Evolutionary conservation across 2,113 vertebrate genomes (phyloP), one percentile per base, ranked within the genome.

Genomic region (Phrynosoma platyrhinos): DNA sequence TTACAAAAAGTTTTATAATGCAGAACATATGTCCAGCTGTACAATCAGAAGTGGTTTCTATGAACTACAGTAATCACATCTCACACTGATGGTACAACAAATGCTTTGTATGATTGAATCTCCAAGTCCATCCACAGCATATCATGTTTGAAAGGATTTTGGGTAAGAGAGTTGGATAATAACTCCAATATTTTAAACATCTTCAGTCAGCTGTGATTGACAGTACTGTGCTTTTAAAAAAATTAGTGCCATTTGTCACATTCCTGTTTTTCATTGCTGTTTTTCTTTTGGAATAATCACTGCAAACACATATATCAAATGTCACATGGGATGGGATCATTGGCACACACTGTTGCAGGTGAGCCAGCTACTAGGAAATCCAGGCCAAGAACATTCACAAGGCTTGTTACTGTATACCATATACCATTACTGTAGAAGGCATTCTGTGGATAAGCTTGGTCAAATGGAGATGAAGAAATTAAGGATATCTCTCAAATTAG

Each of bases 401-500:
- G 16, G 12, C 55, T 84, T 84, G 20, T 7, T 23, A 9, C 52
- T 47, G n/a, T n/a, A n/a, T n/a, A n/a, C n/a, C n/a, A 69, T 69
- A 36, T 36, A 75, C 42, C 32, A 77, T 85, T 16, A 30, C 9
- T 66, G 58, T 16, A 77, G 18, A 30, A 77, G 12, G 52, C 53
- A 40, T 58, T 5, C 83, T 75, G 20, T 58, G 47, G 13, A 30
- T 77, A 20, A n/a, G 36, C 55, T 30, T 77, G 2, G 47, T 27
- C 9, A 77, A 27, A 2, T 72, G n/a, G 4, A 71, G 1, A 21
- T 53, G 40, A 53, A 20, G 66, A n/a, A 93, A 88, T 93, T 68
- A 85, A n/a, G 80, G 90, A 7, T 75, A 82, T 82, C 52, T 92
- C 30, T 13, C 8, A 90, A 89, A 86, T 90, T 91, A 90, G n/a